Percentiles rank a stretch among this genome's conserved stretches.
Conservation (phyloP, 1,140 invertebrate genomes). For the Monochamus saltuarius region DNA sequence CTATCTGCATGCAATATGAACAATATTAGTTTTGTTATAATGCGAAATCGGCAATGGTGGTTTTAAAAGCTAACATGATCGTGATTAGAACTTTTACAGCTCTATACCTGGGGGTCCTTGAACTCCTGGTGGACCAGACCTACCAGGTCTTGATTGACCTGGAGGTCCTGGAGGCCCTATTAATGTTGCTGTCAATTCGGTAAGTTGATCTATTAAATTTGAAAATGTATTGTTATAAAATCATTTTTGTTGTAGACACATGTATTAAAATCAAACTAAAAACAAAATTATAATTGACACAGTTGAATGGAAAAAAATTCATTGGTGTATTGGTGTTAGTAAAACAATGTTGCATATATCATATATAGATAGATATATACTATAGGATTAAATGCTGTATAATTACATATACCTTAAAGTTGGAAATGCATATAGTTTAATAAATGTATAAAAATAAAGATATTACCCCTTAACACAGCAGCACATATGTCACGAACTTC, state of each 20-base stretch:
- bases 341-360: too few species aligned
- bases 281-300: too few species aligned
- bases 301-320: too few species aligned
- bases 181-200: slow-evolving; percentile 60
- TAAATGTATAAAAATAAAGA: slow-evolving; percentile 4
- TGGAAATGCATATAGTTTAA: too few species aligned
- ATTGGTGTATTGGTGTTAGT: too few species aligned
- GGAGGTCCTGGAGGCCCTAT: slow-evolving; percentile 64
- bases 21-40: too few species aligned
- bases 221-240: slow-evolving; percentile 8
- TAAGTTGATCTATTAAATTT: slow-evolving; percentile 59
- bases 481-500: slow-evolving; percentile 60
- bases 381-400: too few species aligned
- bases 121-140: slow-evolving; percentile 60
- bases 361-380: too few species aligned
- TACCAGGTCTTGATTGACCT: slow-evolving; percentile 59
- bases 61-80: not conserved
- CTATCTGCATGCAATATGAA: slow-evolving; percentile 53
- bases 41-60: not conserved
- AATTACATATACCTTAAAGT: too few species aligned
- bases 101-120: slow-evolving; percentile 63
- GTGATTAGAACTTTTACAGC: not conserved
- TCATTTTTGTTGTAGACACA: not conserved
- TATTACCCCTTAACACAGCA: slow-evolving; percentile 58
- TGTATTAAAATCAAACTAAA: too few species aligned